Percentiles rank a stretch among this genome's conserved stretches.
phyloP scores from a whole-genome alignment of 2,888 invertebrate genomes.

The Hemaris fuciformis region DNA sequence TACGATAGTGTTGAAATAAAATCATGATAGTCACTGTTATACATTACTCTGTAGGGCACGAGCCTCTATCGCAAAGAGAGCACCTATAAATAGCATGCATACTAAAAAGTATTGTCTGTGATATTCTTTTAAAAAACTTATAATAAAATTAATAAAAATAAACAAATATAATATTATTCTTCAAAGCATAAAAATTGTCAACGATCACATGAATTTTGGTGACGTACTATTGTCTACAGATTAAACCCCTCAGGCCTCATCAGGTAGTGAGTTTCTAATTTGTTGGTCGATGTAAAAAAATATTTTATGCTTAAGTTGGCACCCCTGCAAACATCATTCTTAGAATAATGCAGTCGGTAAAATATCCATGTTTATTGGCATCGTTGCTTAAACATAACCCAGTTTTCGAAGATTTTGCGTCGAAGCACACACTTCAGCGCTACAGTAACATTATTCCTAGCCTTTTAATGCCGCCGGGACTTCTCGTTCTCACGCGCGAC shows the following conservation, averaged over 20 bases:
- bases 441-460: neutral
- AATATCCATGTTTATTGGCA: slow-evolving; percentile 10
- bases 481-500: no score
- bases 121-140: no score
- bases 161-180: no score
- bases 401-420: neutral
- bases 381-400: neutral
- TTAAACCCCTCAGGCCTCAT: neutral
- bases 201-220: no score
- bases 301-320: neutral
- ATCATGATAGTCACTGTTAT: neutral
- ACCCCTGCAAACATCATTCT: neutral
- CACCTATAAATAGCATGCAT: no score
- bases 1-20: no score
- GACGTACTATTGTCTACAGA: neutral
- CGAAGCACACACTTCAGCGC: neutral
- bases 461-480: neutral
- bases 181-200: no score
- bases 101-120: no score
- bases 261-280: neutral
- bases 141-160: no score
- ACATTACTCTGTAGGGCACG: no score
- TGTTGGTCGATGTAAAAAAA: no score
- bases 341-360: neutral
- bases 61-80: no score